phyloP scores from a whole-genome alignment of 2,113 vertebrate genomes.

The Catagonus wagneri region DNA sequence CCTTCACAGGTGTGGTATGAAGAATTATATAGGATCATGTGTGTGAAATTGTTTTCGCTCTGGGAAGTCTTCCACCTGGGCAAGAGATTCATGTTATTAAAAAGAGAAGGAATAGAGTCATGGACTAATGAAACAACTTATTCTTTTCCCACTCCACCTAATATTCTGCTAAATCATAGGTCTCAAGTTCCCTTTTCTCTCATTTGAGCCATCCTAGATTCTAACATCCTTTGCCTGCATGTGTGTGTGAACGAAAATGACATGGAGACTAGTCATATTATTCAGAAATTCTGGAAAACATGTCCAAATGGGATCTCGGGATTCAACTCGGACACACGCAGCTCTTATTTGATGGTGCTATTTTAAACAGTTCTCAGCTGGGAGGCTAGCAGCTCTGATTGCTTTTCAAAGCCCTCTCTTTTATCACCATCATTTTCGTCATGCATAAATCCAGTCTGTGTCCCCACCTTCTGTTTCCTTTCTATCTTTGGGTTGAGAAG shows the following conservation, averaged over 20 bases:
- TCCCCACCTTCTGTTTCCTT: conserved; percentile 74
- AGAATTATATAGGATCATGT: conserved; percentile 10
- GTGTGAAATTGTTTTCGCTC: conserved; percentile 5
- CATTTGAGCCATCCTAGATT: conserved; percentile 10
- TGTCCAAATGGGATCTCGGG: conserved; percentile 47
- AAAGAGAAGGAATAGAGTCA: not conserved
- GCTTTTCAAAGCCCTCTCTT: conserved; percentile 85
- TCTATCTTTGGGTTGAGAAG: conserved; percentile 74
- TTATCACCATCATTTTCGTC: conserved; percentile 81
- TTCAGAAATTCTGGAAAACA: conserved; percentile 48
- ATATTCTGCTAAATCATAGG: conserved; percentile 5
- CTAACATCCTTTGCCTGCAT: not conserved
- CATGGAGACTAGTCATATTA: conserved; percentile 44
- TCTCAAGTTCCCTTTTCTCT: not conserved
- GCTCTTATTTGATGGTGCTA: conserved; percentile 79
- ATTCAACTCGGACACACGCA: conserved; percentile 71
- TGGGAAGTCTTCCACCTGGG: not conserved
- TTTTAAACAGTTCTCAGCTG: conserved; percentile 85
- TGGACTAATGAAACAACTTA: not conserved
- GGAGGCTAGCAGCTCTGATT: conserved; percentile 84
- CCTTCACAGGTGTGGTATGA: not conserved
- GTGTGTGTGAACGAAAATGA: conserved; percentile 23
- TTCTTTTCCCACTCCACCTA: not conserved
- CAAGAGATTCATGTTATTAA: not conserved
- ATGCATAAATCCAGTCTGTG: conserved; percentile 80